Base-by-base conservation (phyloP, 2,113 vertebrate genomes). In the Atlantisia rogersi region DNA sequence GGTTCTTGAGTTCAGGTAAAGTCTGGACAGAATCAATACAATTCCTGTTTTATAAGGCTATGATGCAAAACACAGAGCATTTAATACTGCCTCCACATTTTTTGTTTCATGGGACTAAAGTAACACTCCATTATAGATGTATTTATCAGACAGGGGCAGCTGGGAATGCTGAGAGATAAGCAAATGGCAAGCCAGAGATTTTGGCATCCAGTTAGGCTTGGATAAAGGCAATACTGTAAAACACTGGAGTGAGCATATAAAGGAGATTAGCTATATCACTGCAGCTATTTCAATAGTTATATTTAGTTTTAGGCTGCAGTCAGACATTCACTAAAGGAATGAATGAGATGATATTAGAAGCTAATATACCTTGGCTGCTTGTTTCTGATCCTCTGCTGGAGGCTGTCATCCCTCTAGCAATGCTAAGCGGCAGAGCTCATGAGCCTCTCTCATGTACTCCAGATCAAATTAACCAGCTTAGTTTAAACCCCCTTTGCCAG, bases 151-250 rank as follows among this genome's bases (percentile, higher is more conserved):
- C 42, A 84, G 52, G 8, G 50, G 62, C 88, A 96, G 94, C 82
- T 93, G 95, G 53, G 82, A 96, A 83, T 93, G 69, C 21, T 78
- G 62, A 92, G 20, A 74, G 53, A 53, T 50, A 21, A 90, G 29
- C 64, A 95, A 83, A 86, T 76, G 46, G 59, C 29, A 91, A 92
- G 68, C 28, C 44, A 95, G 58, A 60, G 44, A 71, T 79, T 78
- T 82, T 79, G 40, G 44, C 86, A 58, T 79, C 42, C 39, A 60
- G 25, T 58, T 82, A 77, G 75, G 74, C 76, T 64, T 92, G 24
- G 26, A 79, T 8, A 46, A 22, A 19, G 7, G 6, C 28, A 83
- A 53, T 46, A 67, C 17, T 90, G n/a, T 92, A 90, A 91, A 93
- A 77, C 35, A 88, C 4, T 73, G 15, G 24, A 71, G 53, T 7